Evolutionary conservation across 2,113 vertebrate species (phyloP), one percentile per base, ranked within the genome.

Genomic region (Plectropomus leopardus): DNA sequence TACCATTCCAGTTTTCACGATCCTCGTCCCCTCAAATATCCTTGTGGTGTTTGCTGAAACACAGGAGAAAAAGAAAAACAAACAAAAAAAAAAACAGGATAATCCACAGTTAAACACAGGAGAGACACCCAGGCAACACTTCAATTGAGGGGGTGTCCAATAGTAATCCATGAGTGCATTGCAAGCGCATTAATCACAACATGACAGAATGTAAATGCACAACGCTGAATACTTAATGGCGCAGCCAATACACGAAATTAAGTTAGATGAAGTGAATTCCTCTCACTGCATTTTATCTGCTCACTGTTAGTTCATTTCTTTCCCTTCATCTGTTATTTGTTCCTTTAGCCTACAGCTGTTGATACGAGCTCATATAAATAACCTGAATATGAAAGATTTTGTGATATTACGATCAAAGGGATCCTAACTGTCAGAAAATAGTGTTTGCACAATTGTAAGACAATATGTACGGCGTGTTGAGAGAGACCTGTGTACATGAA

Each of bases 1-100:
- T 95, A 99, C 98, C 97, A 98, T 98, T 94, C 97, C 97, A 70
- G 98, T 99, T 90, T 99, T 99, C 74, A 99, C 97, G 59, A 99
- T 98, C 86, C 98, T 94, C 26, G 98, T 99, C 55, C 98, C 98
- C 93, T 99, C 98, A 84, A 99, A 99, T 94, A 99, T 98, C 86
- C 97, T 95, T 82, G 98, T 99, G 26, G 98, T 99, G 92, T 99
- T 99, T 80, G 97, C 97, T 99, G 84, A 34, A 93, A 91, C 3
- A 42, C 19, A 70, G 17, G 59, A 17, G n/a, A 53, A 36, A 70
- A n/a, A n/a, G n/a, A n/a, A n/a, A n/a, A 15, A 21, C 36, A 30
- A 34, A 4, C 1, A 1, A 15, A 21, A 45, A 30, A 15, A 21
- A 45, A 30, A 34, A 4, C 1, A 1, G 15, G 13, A 23, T 5